A percentile compares a stretch with the other conserved stretches of the same genome.
These are phyloP conservation scores for Oncopodura yosiiana DNA, from an alignment of 1,140 invertebrate genomes.

Conservation along the genomic window DNA sequence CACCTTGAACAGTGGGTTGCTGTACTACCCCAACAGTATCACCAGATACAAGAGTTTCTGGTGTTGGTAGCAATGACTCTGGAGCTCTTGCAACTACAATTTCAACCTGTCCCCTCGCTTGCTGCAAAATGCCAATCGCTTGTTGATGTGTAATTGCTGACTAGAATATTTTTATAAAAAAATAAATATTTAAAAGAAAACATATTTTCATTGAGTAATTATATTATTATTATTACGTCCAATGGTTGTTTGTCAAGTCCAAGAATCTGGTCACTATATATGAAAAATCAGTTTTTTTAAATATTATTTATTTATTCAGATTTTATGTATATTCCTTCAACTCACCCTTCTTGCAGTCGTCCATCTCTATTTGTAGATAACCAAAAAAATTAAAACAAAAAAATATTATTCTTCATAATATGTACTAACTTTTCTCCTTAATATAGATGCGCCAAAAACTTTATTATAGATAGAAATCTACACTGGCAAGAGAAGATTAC, in stretches of 20 bases:
- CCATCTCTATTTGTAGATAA: conserved; percentile 60
- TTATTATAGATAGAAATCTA: no score
- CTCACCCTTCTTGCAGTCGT: conserved; percentile 62
- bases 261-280: conserved; percentile 81
- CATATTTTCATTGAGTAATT: not conserved
- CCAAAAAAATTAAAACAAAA: conserved; percentile 7
- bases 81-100: conserved; percentile 57
- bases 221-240: conserved; percentile 39
- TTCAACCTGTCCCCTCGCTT: conserved; percentile 60
- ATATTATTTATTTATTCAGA: no score
- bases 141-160: conserved; percentile 77
- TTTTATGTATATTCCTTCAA: no score
- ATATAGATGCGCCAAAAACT: not conserved
- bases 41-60: conserved; percentile 33
- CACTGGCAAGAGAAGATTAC: no score
- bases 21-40: conserved; percentile 31
- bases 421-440: not conserved
- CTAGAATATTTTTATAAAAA: conserved; percentile 33
- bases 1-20: conserved; percentile 39
- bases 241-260: conserved; percentile 77
- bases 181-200: not conserved
- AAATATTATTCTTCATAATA: not conserved
- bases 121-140: conserved; percentile 70
- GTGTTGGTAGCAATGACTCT: conserved; percentile 26
- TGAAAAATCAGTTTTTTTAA: no score